These are phyloP conservation scores for Lutjanus campechanus DNA, from an alignment of 2,797 vertebrate species.

Conservation along the genomic window DNA sequence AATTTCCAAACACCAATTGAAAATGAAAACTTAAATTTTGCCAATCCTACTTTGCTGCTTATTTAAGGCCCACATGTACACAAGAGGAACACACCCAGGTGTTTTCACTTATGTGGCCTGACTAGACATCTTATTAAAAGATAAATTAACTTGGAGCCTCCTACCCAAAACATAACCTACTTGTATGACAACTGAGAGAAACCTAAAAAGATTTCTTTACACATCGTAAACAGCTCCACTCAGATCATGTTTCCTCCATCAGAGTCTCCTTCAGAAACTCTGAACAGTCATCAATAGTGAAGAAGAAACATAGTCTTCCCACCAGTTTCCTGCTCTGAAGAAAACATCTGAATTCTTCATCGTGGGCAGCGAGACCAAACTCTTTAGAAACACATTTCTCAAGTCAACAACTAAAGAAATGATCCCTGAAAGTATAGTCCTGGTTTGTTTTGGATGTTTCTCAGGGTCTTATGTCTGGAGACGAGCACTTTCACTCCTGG, in stretches of 20 bases:
- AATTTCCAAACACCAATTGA: too few relatives aligned
- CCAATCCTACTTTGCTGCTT: too few relatives aligned
- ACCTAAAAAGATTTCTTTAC: too few relatives aligned
- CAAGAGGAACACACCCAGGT: too few relatives aligned
- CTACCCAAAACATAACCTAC: too few relatives aligned
- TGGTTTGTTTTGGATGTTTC: constrained; percentile 1
- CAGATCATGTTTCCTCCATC: constrained; percentile 12
- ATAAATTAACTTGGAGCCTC: too few relatives aligned
- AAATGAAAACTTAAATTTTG: too few relatives aligned
- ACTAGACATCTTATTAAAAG: neutral
- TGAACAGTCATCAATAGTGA: constrained; percentile 13
- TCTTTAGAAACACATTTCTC: constrained; percentile 28
- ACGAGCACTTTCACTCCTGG: neutral
- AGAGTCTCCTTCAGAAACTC: neutral
- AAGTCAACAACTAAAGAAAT: constrained; percentile 23
- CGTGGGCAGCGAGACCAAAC: constrained; percentile 27
- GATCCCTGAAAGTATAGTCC: constrained; percentile 34
- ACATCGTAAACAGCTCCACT: too few relatives aligned
- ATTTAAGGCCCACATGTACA: too few relatives aligned
- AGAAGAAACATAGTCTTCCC: constrained; percentile 13
- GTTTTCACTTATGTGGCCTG: too few relatives aligned
- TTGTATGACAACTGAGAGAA: too few relatives aligned
- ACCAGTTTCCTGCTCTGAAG: constrained; percentile 29
- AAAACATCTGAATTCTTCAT: constrained; percentile 27
- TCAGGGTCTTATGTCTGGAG: neutral